A percentile compares a stretch with the other conserved stretches of the same genome.
These are phyloP conservation scores for Lycopodina hypogea DNA, from an alignment of 37 sponge, comb jelly and placozoan genomes.

Conservation along the genomic window DNA sequence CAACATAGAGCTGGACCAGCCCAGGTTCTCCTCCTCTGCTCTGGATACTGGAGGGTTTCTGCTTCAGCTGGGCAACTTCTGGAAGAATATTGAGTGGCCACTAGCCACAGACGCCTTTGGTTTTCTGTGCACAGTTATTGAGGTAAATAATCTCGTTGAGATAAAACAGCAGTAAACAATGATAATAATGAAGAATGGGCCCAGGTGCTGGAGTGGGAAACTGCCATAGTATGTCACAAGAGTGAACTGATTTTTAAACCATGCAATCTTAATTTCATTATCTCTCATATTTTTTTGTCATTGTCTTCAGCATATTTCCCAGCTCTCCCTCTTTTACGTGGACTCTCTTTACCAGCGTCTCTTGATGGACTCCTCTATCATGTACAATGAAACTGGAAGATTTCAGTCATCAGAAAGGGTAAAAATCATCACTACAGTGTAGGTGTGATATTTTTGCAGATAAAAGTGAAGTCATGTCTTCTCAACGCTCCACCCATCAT, in stretches of 20 bases:
- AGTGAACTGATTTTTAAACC: too few relatives aligned
- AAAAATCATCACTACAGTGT: neutral
- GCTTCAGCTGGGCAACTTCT: conserved; percentile 37
- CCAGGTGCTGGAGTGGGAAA: too few relatives aligned
- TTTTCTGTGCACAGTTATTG: conserved; percentile 8
- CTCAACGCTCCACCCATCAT: too few relatives aligned
- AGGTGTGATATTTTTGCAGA: too few relatives aligned
- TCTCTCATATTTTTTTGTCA: too few relatives aligned
- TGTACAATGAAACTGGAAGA: conserved; percentile 31
- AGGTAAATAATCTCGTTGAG: neutral
- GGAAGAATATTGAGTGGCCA: conserved; percentile 55
- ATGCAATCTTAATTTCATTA: too few relatives aligned
- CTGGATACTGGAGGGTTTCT: conserved; percentile 41
- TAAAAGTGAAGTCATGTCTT: too few relatives aligned
- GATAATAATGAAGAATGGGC: neutral
- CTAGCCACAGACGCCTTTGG: conserved; percentile 27
- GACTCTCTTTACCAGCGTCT: conserved; percentile 28
- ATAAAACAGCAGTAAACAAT: neutral
- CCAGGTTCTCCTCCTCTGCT: conserved; percentile 44
- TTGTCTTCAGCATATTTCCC: conserved; percentile 15
- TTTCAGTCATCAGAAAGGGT: conserved; percentile 27
- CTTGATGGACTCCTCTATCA: neutral
- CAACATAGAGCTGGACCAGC: conserved; percentile 11
- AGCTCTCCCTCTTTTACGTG: conserved; percentile 24
- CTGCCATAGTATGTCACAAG: too few relatives aligned